Base-by-base conservation (phyloP, 2,888 invertebrate genomes). In the Macrosiphum euphorbiae region DNA sequence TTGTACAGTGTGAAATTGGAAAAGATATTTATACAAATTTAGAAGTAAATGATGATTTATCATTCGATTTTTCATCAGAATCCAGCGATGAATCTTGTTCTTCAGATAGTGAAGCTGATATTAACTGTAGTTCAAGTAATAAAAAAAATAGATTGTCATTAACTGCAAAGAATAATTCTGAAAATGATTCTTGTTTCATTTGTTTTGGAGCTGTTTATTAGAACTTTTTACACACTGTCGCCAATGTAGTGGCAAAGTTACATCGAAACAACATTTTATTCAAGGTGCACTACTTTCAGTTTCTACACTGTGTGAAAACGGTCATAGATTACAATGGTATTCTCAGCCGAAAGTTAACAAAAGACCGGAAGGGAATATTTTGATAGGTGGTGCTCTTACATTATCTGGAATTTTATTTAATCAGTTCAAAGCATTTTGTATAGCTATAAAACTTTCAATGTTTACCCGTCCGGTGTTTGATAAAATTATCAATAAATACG, bases 241-340 rank as follows among this genome's bases (percentile, higher is more conserved):
- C 26, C 55, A 88, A 88, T 88, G 88, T 58, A 55, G 88, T 88
- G 88, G 55, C 41, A 88, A 58, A 88, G 41, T 88, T 55, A 88
- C 88, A 88, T 88, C 55, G 58, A 88, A 88, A 88, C 88, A 88
- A 55, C 41, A 88, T 87, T 58, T 88, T 88, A 58, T 88, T 88
- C 88, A 88, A 88, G 41, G 88, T 87, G 47, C 86, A 50, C 86
- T 87, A 50, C 47, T 47, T 87, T 87, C 50, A 47, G 86, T 87
- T 26, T 28, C 86, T 50, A 87, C 86, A 47, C 86, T 87, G 47
- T 87, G 86, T 87, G 47, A 50, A 87, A 87, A 87, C 16, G 50
- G 50, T 5, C 86, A 87, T 87, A 50, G 86, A n/a, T 87, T 87
- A 28, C 86, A 87, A 87, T 55, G 89, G 89, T 61, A 41, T 61